Percentiles rank a stretch among this genome's conserved stretches.
Conservation (phyloP, 2,888 invertebrate genomes). For the Aquatica leii region DNA sequence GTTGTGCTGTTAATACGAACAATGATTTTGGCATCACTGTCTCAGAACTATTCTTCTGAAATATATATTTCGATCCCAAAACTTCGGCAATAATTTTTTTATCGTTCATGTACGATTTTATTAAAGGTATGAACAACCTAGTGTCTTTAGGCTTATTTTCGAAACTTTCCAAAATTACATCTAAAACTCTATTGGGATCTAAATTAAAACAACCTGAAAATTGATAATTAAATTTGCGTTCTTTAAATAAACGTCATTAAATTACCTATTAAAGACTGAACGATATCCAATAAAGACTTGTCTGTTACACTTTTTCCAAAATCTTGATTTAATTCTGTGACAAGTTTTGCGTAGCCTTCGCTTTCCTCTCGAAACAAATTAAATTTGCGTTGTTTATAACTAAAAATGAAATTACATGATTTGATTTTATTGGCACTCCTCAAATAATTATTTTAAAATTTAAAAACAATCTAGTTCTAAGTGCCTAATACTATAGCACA, state of each 20-base stretch:
- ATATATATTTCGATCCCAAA: conserved; percentile 88
- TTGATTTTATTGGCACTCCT: conserved; percentile 32
- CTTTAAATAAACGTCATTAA: neutral
- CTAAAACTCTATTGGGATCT: conserved; percentile 97
- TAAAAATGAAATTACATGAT: conserved; percentile 62
- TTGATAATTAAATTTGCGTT: conserved; percentile 24
- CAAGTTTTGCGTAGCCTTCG: conserved; percentile 97
- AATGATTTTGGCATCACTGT: conserved; percentile 80
- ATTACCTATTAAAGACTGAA: conserved; percentile 91
- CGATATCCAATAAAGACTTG: conserved; percentile 81
- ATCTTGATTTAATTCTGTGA: conserved; percentile 92
- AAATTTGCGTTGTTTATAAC: conserved; percentile 99
- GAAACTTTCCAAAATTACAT: conserved; percentile 95
- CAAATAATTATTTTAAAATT: conserved; percentile 40
- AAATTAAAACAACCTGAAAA: conserved; percentile 94
- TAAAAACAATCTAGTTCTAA: conserved; percentile 43
- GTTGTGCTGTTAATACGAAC: conserved; percentile 87
- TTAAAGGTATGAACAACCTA: conserved; percentile 84
- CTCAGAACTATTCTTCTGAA: conserved; percentile 71
- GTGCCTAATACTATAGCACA: conserved; percentile 42
- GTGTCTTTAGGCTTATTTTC: conserved; percentile 84
- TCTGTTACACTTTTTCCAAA: conserved; percentile 70
- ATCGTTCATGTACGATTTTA: conserved; percentile 89
- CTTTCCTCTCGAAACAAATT: conserved; percentile 98
- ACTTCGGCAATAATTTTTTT: conserved; percentile 90